Conservation (phyloP, 2,888 invertebrate species). For the Drosophila kuntzei region DNA sequence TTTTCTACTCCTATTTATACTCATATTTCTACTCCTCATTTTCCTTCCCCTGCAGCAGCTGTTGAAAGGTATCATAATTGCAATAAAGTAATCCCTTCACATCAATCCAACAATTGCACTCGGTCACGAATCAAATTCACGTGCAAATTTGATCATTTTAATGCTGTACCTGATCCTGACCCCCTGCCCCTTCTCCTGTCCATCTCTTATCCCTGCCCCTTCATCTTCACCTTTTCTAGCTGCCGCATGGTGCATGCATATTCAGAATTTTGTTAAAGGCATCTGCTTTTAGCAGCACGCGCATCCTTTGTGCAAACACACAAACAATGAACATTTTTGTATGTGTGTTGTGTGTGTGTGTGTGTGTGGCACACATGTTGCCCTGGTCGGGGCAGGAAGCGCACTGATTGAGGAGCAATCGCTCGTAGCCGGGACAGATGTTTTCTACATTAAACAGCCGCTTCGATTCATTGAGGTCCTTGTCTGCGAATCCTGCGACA, state of each 20-base stretch:
- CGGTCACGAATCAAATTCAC: constrained; percentile 49
- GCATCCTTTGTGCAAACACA: constrained; percentile 70
- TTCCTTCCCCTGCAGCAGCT: constrained; percentile 3
- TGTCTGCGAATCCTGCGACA: constrained; percentile 1
- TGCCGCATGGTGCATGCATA: constrained; percentile 46
- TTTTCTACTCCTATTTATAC: neutral
- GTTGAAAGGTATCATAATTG: constrained; percentile 11
- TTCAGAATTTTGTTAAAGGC: constrained; percentile 37
- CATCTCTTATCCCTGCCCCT: neutral
- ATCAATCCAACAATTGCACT: constrained; percentile 37
- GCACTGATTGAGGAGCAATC: constrained; percentile 79
- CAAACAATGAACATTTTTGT: constrained; percentile 45
- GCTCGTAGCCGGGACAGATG: constrained; percentile 71
- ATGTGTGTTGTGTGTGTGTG: constrained; percentile 24
- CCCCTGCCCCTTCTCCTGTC: neutral
- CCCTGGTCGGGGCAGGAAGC: constrained; percentile 65
- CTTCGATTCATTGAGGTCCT: constrained; percentile 11
- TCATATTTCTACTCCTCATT: neutral
- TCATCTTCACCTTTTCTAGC: neutral
- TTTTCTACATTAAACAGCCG: constrained; percentile 66
- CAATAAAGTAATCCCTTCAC: constrained; percentile 12
- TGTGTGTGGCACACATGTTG: constrained; percentile 67
- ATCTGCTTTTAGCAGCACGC: constrained; percentile 73
- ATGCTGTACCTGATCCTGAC: constrained; percentile 28
- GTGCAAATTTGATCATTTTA: constrained; percentile 66